Percentiles rank a stretch among this genome's conserved stretches.
These are phyloP conservation scores for Aurelia aurita complex sp. Pacific DNA, from an alignment of 30 jellyfish, hydroid and myxozoan genomes.

Conservation along the genomic window DNA sequence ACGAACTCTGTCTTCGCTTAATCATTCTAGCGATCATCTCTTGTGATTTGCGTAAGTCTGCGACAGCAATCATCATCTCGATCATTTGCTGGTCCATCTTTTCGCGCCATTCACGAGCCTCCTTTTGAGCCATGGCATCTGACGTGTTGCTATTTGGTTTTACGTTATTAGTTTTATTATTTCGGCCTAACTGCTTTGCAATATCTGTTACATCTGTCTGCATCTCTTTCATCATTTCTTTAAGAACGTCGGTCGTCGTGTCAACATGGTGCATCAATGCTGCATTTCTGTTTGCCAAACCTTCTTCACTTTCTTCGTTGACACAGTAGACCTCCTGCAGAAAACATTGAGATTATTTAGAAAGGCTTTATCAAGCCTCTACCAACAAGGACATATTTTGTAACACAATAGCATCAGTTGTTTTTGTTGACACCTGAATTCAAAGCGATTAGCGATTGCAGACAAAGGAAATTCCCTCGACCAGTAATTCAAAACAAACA, in stretches of 20 bases:
- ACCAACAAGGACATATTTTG: too few species aligned
- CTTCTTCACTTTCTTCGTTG: conserved; percentile 73
- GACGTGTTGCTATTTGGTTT: conserved; percentile 34
- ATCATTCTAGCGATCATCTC: conserved; percentile 41
- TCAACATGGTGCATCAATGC: conserved; percentile 76
- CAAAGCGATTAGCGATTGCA: too few species aligned
- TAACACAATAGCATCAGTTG: too few species aligned
- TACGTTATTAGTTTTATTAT: conserved; percentile 31
- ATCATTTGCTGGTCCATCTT: conserved; percentile 40
- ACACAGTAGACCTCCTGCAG: conserved; percentile 84
- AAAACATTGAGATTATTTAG: too few species aligned
- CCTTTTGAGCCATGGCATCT: conserved; percentile 62
- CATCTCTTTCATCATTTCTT: conserved; percentile 69
- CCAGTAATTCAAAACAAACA: too few species aligned
- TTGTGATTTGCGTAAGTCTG: conserved; percentile 55
- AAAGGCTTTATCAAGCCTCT: too few species aligned
- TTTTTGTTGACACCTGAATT: too few species aligned
- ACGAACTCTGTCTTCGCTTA: conserved; percentile 71
- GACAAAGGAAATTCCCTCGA: too few species aligned
- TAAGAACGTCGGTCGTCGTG: conserved; percentile 65
- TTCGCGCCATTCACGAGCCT: conserved; percentile 77
- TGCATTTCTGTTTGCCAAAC: conserved; percentile 66
- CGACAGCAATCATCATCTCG: conserved; percentile 47
- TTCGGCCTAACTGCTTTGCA: conserved; percentile 46
- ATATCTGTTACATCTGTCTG: conserved; percentile 60